A percentile compares a stretch with the other conserved stretches of the same genome.
Conservation (phyloP, 2,888 invertebrate genomes). For the Spodoptera picta region DNA sequence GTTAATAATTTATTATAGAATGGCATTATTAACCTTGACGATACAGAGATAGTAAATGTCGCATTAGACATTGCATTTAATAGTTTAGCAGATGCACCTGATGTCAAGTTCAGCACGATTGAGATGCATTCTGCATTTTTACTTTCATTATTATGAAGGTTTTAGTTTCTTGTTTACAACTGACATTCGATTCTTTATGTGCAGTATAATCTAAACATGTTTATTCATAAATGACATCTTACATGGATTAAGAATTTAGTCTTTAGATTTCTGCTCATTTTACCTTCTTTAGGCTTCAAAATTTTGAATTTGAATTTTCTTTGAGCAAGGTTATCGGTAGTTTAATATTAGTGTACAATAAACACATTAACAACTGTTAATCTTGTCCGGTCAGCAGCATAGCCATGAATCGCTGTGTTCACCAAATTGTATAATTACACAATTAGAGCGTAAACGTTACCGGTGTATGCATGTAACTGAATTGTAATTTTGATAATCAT, state of each 20-base stretch:
- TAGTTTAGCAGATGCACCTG: constrained; percentile 23
- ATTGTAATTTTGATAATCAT: constrained; percentile 66
- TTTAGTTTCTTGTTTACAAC: not conserved
- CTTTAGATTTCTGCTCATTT: no score
- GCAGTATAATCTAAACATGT: no score
- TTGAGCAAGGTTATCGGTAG: no score
- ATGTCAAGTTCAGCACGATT: constrained; percentile 37
- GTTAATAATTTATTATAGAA: not conserved
- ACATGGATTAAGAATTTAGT: no score
- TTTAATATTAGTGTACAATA: no score
- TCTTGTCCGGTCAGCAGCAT: constrained; percentile 27
- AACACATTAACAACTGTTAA: constrained; percentile 25
- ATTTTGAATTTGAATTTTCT: no score
- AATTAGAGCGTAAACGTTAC: constrained; percentile 76
- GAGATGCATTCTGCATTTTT: constrained; percentile 29
- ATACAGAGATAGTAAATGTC: constrained; percentile 14
- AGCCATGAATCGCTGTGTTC: constrained; percentile 60
- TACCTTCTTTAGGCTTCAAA: no score
- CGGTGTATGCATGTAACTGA: constrained; percentile 59
- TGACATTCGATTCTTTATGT: no score
- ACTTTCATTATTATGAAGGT: constrained; percentile 18
- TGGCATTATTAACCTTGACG: constrained; percentile 14
- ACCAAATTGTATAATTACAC: constrained; percentile 71
- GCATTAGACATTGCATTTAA: constrained; percentile 14
- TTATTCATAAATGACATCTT: no score